Evolutionary conservation across 2,113 vertebrate genomes (phyloP).

Genomic region (Melanotaenia duboulayi): DNA sequence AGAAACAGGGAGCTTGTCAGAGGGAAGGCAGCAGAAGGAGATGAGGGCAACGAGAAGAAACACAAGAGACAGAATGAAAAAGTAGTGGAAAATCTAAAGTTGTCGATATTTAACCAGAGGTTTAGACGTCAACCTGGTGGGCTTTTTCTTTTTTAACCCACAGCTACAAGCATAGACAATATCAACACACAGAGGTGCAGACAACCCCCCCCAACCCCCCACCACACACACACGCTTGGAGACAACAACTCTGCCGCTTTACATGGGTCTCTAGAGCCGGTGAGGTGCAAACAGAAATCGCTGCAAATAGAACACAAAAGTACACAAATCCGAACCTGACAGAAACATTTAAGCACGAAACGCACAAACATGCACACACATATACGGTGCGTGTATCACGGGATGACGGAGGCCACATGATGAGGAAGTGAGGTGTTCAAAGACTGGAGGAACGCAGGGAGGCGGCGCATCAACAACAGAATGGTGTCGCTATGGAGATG

Average conservation of each 20-base stretch:
- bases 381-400: conserved; percentile 35
- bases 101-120: conserved; percentile 52
- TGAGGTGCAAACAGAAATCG: conserved; percentile 14
- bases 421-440: conserved; percentile 37
- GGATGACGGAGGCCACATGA: conserved; percentile 35
- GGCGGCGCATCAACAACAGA: conserved; percentile 31
- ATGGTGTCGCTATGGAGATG: conserved; percentile 32
- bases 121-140: conserved; percentile 11
- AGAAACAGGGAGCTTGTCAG: conserved; percentile 72
- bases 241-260: conserved; percentile 19
- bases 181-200: conserved; percentile 26
- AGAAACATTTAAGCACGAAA: conserved; percentile 33
- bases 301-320: not conserved
- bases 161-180: conserved; percentile 9
- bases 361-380: conserved; percentile 58
- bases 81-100: conserved; percentile 28
- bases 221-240: conserved; percentile 1
- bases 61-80: conserved; percentile 17
- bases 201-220: not conserved
- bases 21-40: conserved; percentile 56
- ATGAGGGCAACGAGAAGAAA: conserved; percentile 53
- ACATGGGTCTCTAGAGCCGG: conserved; percentile 8
- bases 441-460: conserved; percentile 21
- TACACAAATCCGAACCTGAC: conserved; percentile 30
- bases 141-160: not conserved